These are phyloP conservation scores for Netelia melanura DNA, from an alignment of 2,888 invertebrate genomes.

Conservation along the genomic window DNA sequence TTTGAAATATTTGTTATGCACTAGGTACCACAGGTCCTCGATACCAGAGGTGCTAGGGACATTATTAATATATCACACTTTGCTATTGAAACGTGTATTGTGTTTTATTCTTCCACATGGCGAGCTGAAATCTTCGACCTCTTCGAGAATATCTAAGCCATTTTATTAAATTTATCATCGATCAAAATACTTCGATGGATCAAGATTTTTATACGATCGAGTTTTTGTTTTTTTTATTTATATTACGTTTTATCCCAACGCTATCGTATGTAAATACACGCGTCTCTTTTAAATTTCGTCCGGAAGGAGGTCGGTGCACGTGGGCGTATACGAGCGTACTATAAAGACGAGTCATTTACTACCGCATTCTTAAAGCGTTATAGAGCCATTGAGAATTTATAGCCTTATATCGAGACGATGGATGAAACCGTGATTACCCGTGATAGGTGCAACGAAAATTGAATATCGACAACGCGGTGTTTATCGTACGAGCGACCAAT, in stretches of 20 bases:
- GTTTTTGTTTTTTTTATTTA: not conserved
- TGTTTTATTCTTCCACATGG: too few species aligned
- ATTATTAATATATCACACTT: too few species aligned
- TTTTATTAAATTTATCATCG: not conserved
- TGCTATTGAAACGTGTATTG: too few species aligned
- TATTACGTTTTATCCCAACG: not conserved
- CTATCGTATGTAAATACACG: not conserved
- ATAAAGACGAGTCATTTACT: constrained; percentile 26
- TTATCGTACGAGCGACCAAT: not conserved
- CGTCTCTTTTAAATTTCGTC: constrained; percentile 1
- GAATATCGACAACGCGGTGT: constrained; percentile 2
- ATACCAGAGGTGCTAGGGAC: not conserved
- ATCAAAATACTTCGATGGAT: not conserved
- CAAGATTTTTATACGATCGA: not conserved
- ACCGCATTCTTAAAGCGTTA: not conserved
- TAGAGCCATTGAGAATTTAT: constrained; percentile 11
- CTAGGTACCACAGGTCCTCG: not conserved
- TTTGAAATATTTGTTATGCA: constrained; percentile 15
- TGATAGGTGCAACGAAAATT: constrained; percentile 11
- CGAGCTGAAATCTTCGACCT: too few species aligned
- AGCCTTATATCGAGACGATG: constrained; percentile 2
- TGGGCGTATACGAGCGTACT: constrained; percentile 4
- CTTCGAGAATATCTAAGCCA: too few species aligned
- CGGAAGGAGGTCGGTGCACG: constrained; percentile 1
- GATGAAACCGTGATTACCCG: constrained; percentile 8